These are phyloP conservation scores for Pyrgus malvae DNA, from an alignment of 2,888 invertebrate species.

Conservation along the genomic window DNA sequence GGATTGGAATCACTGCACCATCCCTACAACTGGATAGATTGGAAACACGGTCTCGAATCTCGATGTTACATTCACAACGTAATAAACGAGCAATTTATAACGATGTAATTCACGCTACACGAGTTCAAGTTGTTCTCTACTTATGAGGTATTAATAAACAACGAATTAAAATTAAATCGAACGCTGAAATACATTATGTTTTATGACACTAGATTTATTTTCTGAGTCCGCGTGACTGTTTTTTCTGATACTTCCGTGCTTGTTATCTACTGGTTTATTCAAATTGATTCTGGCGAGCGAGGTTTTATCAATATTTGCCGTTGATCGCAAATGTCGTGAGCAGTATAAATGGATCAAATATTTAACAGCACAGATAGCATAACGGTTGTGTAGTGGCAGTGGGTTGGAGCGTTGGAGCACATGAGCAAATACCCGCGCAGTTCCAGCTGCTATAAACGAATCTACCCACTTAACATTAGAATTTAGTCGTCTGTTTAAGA, in stretches of 20 bases:
- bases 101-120: background rate
- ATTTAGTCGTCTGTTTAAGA: background rate
- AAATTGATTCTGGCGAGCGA: conserved; percentile 17
- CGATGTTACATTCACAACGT: background rate
- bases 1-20: conserved; percentile 29
- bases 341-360: conserved; percentile 36
- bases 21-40: too few species aligned
- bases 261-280: conserved; percentile 18
- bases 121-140: too few species aligned
- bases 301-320: conserved; percentile 26
- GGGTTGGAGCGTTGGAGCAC: background rate
- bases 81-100: too few species aligned
- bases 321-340: conserved; percentile 26
- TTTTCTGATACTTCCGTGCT: conserved; percentile 8
- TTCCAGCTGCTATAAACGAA: conserved; percentile 4
- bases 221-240: background rate
- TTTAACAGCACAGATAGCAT: conserved; percentile 33
- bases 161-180: too few species aligned
- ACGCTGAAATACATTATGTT: too few species aligned
- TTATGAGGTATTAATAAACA: too few species aligned
- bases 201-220: too few species aligned
- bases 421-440: conserved; percentile 8
- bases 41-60: too few species aligned
- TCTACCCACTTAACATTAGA: background rate
- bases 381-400: conserved; percentile 23